Evolutionary conservation across 2,113 vertebrate species (phyloP), one percentile per base, ranked within the genome.

Genomic region (Pseudorhombus dupliciocellatus): DNA sequence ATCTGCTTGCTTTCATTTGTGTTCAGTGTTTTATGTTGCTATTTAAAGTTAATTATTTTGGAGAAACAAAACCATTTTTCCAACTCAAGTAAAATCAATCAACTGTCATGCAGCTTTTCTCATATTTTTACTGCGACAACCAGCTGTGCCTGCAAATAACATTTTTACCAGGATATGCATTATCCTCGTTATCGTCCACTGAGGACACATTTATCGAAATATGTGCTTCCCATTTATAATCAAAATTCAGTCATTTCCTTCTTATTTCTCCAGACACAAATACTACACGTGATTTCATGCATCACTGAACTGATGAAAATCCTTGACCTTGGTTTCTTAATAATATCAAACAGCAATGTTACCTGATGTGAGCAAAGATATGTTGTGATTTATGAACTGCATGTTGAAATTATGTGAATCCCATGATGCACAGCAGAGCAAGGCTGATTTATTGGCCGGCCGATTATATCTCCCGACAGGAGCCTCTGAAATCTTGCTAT

Each of bases 41-140:
- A 15, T 14, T 3, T 18, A 2, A 12, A 12, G 42, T 24, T 4
- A 57, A 34, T 10, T 22, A 44, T 21, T 40, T 51, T 51, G 31
- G 12, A 21, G 15, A 18, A 52, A 7, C 18, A 11, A 66, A 37
- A 53, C 1, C 4, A 24, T 24, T 11, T 37, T 16, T 66, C 4
- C 16, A n/a, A 40, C 11, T 28, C 1, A 20, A 24, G 50, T n/a
- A 3, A 26, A 37, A 48, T 69, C 5, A 20, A 34, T 24, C 22
- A 26, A 44, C 4, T 44, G 4, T 63, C 16, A 26, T 24, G 57
- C 52, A 31, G 53, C 15, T 58, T 58, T 44, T 57, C 52, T 57
- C 55, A 40, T 40, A 68, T 24, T 56, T 62, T 53, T 18, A 44
- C 24, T 30, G 28, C 28, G 9, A n/a, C 28, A 52, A 61, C 57